Base-by-base conservation (phyloP, 1,140 invertebrate species). In the Drosophila malerkotliana region DNA sequence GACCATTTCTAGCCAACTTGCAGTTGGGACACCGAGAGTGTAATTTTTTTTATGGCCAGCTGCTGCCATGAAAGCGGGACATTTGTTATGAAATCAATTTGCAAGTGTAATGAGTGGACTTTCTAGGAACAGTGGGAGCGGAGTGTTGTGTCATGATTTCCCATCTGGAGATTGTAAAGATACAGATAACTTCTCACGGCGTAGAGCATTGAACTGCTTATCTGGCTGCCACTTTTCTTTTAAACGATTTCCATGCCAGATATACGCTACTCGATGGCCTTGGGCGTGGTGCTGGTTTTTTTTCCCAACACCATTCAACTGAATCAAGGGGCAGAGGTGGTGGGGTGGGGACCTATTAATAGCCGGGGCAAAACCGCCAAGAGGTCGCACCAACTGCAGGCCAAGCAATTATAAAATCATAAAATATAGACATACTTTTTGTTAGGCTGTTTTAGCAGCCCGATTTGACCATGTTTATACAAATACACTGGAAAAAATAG, bases 251-350 rank as follows among this genome's bases (percentile, higher is more conserved):
- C 64, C 58, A 71, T 69, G 56, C 62, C 53, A 87, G 73, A 81
- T 79, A 79, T 79, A 66, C 83, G 80, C 77, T 68, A 78, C 74
- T 68, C 41, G 78, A 52, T 64, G 81, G 72, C 81, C 81, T 87
- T 85, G 82, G 47, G 52, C 59, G 52, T 78, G 81, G 57, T 74
- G 51, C 54, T 73, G 57, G 51, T 62, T 80, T 77, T 69, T 61
- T 75, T 69, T 64, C 6, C 41, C 58, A 44, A 41, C 48, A 45
- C 32, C 45, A 34, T 62, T 85, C 62, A 44, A 45, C 12, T 41
- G 60, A 34, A 55, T 59, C 30, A 21, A 26, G 34, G 26, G 66
- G 18, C 10, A 34, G 32, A 34, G 68, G 66, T 12, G 24, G 54
- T 5, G 26, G n/a, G 54, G 26, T 10, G 15, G 24, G 54, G 39